Evolutionary conservation across 2,113 vertebrate species (phyloP).

Genomic region (Ciconia boyciana): DNA sequence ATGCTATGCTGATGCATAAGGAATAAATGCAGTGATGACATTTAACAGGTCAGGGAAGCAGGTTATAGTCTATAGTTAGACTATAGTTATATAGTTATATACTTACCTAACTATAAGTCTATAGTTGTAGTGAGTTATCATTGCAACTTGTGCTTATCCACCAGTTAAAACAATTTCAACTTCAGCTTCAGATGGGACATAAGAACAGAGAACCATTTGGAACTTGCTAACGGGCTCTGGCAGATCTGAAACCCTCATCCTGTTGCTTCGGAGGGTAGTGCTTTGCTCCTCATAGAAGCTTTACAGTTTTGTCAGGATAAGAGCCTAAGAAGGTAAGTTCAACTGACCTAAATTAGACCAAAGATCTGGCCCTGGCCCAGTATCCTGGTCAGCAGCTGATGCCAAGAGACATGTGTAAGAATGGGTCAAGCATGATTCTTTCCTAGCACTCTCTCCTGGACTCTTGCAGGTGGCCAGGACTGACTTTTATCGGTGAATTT

Average conservation of each 20-base stretch:
- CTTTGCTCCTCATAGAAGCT: neutral
- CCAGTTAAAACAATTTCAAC: neutral
- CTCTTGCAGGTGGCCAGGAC: neutral
- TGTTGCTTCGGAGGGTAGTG: neutral
- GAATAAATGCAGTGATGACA: neutral
- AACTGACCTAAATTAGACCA: neutral
- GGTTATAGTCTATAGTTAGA: neutral
- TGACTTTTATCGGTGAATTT: neutral
- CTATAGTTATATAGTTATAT: neutral
- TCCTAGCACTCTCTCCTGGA: neutral
- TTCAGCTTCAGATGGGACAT: neutral
- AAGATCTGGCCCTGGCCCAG: neutral
- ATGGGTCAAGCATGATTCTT: neutral
- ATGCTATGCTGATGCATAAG: neutral
- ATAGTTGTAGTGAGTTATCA: neutral
- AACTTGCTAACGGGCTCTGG: neutral
- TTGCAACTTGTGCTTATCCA: neutral
- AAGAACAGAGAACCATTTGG: neutral
- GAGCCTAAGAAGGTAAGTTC: neutral
- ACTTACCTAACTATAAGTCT: neutral
- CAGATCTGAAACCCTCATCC: fast-evolving
- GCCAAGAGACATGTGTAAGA: neutral
- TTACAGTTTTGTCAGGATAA: neutral
- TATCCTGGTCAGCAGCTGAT: neutral
- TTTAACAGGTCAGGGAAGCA: neutral